Percentiles rank a stretch among this genome's conserved stretches.
Evolutionary conservation across 2,888 invertebrate genomes (phyloP).

Genomic region (Troglohyphantes excavatus): DNA sequence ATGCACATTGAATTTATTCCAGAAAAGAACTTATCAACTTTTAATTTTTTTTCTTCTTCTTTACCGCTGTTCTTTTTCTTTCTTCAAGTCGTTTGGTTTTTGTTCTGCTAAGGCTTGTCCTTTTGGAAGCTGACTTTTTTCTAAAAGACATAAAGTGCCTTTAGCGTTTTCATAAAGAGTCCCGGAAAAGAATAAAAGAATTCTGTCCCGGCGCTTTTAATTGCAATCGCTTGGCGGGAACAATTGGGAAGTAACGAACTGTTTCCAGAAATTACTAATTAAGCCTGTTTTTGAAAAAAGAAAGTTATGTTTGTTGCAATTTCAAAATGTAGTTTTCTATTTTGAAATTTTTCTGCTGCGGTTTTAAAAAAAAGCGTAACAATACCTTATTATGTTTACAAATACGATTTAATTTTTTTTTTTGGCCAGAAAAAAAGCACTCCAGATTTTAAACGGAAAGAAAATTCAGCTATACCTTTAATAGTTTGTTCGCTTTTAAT

Average conservation of each 20-base stretch:
- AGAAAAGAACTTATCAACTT: slow-evolving; percentile 22
- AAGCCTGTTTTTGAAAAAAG: not conserved
- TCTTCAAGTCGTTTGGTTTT: not conserved
- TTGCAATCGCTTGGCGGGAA: slow-evolving; percentile 17
- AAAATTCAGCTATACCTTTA: too few species aligned
- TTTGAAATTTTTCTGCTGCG: too few species aligned
- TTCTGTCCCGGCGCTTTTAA: not conserved
- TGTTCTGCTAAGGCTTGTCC: slow-evolving; percentile 18
- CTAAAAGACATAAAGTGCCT: slow-evolving; percentile 17
- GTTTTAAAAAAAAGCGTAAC: too few species aligned
- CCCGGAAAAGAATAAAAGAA: not conserved
- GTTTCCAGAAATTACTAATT: slow-evolving; percentile 3
- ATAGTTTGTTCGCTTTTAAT: too few species aligned
- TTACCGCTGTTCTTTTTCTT: not conserved
- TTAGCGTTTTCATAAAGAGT: slow-evolving; percentile 25
- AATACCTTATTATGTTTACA: too few species aligned
- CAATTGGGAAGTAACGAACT: not conserved
- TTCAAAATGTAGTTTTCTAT: not conserved
- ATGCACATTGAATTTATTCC: slow-evolving; percentile 32
- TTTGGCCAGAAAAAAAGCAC: too few species aligned
- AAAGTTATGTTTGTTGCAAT: not conserved
- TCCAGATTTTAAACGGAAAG: too few species aligned
- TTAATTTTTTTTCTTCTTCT: slow-evolving; percentile 6
- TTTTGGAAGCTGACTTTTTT: not conserved
- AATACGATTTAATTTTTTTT: too few species aligned